phyloP scores from a whole-genome alignment of 2,113 vertebrate genomes.

The Todiramphus saurophagus region DNA sequence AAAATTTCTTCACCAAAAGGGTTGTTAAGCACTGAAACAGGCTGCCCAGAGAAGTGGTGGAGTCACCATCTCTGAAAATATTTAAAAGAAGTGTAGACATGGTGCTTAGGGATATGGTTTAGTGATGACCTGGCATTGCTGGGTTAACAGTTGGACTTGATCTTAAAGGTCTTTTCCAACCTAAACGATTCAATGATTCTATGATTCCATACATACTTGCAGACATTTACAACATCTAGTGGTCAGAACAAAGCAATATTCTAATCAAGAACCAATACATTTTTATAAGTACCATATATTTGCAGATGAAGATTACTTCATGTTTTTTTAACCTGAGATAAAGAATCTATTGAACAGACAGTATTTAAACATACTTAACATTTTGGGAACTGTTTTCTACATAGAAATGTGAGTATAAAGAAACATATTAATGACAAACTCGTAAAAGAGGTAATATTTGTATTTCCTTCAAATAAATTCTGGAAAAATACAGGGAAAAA shows the following conservation, averaged over 20 bases:
- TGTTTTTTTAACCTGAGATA: not conserved
- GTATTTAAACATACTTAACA: not conserved
- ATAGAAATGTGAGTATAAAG: not conserved
- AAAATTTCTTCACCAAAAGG: not conserved
- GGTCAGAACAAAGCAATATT: not conserved
- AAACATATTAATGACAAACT: not conserved
- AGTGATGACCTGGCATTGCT: not conserved
- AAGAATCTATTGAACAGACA: not conserved
- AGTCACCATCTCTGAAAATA: not conserved
- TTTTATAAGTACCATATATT: not conserved
- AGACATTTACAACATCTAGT: not conserved
- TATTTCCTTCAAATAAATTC: slow-evolving; percentile 4
- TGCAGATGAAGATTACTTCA: not conserved
- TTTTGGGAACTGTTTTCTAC: not conserved
- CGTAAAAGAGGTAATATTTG: not conserved
- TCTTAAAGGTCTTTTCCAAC: not conserved
- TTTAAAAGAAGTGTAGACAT: not conserved
- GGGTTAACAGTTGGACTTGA: not conserved
- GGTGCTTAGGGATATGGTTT: not conserved
- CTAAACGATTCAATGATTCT: not conserved
- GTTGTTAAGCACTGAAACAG: not conserved
- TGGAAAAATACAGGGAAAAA: not conserved
- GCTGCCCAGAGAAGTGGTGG: not conserved
- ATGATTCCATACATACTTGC: not conserved
- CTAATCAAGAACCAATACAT: not conserved